Conservation (phyloP, 2,113 vertebrate genomes). For the Nerophis lumbriciformis region DNA sequence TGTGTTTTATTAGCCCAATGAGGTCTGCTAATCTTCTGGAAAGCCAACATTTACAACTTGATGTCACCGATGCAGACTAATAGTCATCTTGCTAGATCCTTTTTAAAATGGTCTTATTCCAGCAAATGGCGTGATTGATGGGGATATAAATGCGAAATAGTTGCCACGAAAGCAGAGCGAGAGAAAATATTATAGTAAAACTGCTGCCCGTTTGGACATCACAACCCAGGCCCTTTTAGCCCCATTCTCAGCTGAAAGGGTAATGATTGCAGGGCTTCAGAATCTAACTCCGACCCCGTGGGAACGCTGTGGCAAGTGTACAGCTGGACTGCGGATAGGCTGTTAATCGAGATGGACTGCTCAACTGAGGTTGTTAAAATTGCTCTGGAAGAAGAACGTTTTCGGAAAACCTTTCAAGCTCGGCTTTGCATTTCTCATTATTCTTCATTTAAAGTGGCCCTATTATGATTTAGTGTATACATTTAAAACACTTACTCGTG, state of each 20-base stretch:
- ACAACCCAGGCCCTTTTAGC: conserved; percentile 26
- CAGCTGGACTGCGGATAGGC: conserved; percentile 43
- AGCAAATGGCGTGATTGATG: not conserved
- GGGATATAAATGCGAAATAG: not conserved
- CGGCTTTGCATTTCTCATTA: conserved; percentile 5
- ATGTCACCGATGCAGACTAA: not conserved
- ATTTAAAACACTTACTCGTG: too few relatives aligned
- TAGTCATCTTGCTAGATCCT: not conserved
- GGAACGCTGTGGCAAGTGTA: conserved; percentile 36
- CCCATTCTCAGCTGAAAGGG: conserved; percentile 33
- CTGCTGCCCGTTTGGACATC: conserved; percentile 6
- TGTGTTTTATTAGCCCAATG: not conserved
- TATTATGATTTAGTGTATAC: too few relatives aligned
- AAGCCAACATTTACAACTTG: not conserved
- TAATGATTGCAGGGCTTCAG: conserved; percentile 37
- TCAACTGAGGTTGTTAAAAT: conserved; percentile 29
- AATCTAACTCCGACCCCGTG: conserved; percentile 31
- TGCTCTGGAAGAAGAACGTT: conserved; percentile 24
- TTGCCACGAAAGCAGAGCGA: conserved; percentile 4
- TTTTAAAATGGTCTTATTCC: not conserved
- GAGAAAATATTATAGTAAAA: conserved; percentile 12
- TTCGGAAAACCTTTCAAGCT: conserved; percentile 20
- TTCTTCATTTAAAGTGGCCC: not conserved
- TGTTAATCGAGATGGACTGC: conserved; percentile 54
- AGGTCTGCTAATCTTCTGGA: not conserved